phyloP scores from a whole-genome alignment of 1,140 invertebrate genomes.

The Hesperophylax magnus region DNA sequence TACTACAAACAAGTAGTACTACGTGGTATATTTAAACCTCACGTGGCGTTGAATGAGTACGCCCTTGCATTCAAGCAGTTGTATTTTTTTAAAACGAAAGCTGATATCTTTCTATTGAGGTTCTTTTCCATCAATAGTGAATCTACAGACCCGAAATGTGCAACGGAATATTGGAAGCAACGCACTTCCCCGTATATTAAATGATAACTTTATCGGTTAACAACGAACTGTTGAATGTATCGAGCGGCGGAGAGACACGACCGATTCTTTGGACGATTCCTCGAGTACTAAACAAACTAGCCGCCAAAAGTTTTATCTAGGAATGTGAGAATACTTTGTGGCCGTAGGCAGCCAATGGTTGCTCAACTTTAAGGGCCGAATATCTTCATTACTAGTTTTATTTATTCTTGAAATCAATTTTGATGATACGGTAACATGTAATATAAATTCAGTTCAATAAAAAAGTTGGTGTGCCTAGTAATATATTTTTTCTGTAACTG shows the following conservation, averaged over 20 bases:
- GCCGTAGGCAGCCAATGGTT: constrained; percentile 38
- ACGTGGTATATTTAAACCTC: constrained; percentile 30
- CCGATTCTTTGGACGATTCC: constrained; percentile 43
- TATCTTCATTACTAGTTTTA: too few relatives aligned
- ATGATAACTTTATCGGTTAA: constrained; percentile 16
- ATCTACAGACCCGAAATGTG: too few relatives aligned
- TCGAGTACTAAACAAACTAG: constrained; percentile 56
- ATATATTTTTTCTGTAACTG: too few relatives aligned
- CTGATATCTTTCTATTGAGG: not conserved
- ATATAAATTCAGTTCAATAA: too few relatives aligned
- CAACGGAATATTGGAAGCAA: not conserved
- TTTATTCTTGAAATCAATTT: too few relatives aligned
- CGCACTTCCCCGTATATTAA: not conserved
- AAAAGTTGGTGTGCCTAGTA: too few relatives aligned
- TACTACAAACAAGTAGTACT: constrained; percentile 13
- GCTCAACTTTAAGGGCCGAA: constrained; percentile 30
- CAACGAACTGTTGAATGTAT: not conserved
- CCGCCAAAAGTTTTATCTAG: constrained; percentile 58
- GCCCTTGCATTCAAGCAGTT: not conserved
- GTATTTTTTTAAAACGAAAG: not conserved
- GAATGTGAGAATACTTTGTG: constrained; percentile 54
- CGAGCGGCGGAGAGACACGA: constrained; percentile 12
- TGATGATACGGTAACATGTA: too few relatives aligned
- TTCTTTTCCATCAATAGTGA: not conserved
- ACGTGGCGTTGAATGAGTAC: constrained; percentile 34